Conservation (phyloP, 2,888 invertebrate genomes). For the Alloscopus bannaensis region DNA sequence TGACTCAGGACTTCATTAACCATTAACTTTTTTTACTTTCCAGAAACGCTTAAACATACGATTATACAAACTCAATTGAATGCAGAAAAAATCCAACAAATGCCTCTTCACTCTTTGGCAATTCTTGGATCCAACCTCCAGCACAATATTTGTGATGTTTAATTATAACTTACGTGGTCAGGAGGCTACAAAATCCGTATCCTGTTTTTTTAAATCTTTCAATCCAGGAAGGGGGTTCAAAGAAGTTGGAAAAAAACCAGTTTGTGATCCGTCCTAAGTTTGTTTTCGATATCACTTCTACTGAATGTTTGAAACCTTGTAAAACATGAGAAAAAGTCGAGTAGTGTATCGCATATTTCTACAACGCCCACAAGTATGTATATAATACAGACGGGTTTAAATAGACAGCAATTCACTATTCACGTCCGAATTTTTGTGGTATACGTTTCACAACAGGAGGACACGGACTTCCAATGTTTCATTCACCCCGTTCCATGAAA, state of each 20-base stretch:
- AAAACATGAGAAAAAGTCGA: background rate
- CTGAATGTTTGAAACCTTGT: background rate
- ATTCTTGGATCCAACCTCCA: too few relatives aligned
- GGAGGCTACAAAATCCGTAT: background rate
- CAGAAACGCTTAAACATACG: too few relatives aligned
- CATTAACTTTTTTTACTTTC: too few relatives aligned
- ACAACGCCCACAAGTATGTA: background rate
- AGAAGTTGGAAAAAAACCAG: background rate
- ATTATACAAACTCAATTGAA: too few relatives aligned
- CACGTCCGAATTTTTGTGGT: background rate
- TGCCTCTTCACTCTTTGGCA: too few relatives aligned
- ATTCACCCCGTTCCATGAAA: slow-evolving; percentile 38
- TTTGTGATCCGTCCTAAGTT: background rate
- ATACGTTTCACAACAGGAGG: background rate
- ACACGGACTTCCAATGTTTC: slow-evolving; percentile 17
- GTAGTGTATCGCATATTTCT: background rate
- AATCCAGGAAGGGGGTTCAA: background rate
- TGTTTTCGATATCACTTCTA: background rate
- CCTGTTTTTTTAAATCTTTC: background rate
- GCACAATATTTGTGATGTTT: too few relatives aligned
- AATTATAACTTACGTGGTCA: too few relatives aligned
- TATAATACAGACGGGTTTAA: background rate
- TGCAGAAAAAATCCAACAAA: too few relatives aligned
- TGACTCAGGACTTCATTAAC: too few relatives aligned
- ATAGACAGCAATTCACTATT: background rate